Conservation (phyloP, 2,888 invertebrate genomes). For the Hirtodrosophila cameraria region DNA sequence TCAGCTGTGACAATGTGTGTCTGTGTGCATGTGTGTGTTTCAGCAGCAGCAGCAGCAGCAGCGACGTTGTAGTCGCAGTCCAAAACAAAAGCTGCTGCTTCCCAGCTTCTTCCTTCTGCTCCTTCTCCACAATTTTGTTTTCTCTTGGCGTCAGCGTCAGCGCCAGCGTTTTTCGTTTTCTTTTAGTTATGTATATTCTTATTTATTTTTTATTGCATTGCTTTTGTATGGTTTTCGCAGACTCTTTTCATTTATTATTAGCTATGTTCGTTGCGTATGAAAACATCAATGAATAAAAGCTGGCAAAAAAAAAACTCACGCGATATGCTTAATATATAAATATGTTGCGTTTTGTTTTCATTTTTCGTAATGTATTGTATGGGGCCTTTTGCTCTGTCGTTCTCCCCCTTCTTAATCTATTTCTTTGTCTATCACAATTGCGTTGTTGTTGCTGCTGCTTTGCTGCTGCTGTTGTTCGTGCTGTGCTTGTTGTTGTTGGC, state of each 20-base stretch:
- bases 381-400: slow-evolving; percentile 45
- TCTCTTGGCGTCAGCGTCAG: slow-evolving; percentile 18
- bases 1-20: slow-evolving; percentile 62
- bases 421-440: slow-evolving; percentile 80
- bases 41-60: slow-evolving; percentile 44
- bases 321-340: slow-evolving; percentile 54
- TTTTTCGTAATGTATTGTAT: slow-evolving; percentile 32
- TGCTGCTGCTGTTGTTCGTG: slow-evolving; percentile 49
- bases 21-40: slow-evolving; percentile 28
- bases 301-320: slow-evolving; percentile 42
- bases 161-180: slow-evolving; percentile 38
- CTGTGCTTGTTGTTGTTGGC: slow-evolving; percentile 65
- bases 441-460: slow-evolving; percentile 71
- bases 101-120: slow-evolving; percentile 41
- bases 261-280: slow-evolving; percentile 62
- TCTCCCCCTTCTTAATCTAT: slow-evolving; percentile 70
- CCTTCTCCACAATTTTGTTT: slow-evolving; percentile 31
- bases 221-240: slow-evolving; percentile 41
- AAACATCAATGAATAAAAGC: slow-evolving; percentile 49
- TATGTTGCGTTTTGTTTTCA: slow-evolving; percentile 53
- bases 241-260: slow-evolving; percentile 32
- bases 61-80: slow-evolving; percentile 40
- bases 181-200: slow-evolving; percentile 39
- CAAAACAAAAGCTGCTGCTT: slow-evolving; percentile 57
- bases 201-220: slow-evolving; percentile 67